Percentiles rank a stretch among this genome's conserved stretches.
Evolutionary conservation across 2,888 invertebrate genomes (phyloP).

Genomic region (Xanthorhoe spadicearia): DNA sequence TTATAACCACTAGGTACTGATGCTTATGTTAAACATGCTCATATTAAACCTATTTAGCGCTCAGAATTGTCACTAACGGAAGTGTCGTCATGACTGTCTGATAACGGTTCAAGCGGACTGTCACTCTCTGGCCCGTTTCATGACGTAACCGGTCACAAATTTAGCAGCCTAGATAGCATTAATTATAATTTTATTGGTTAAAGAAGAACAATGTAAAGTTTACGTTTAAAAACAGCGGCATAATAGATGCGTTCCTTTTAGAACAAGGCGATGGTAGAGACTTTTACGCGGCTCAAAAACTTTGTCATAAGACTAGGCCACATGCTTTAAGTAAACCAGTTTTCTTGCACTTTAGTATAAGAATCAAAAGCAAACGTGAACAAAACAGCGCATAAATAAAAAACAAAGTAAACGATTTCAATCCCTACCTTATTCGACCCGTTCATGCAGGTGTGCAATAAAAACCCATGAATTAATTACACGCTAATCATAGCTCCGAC

Average conservation of each 20-base stretch:
- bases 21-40: not conserved
- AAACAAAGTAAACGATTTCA: constrained; percentile 1
- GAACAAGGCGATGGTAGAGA: no score
- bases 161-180: not conserved
- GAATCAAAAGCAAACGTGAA: not conserved
- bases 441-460: constrained; percentile 27
- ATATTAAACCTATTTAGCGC: constrained; percentile 21
- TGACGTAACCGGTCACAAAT: not conserved
- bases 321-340: no score
- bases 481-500: constrained; percentile 18
- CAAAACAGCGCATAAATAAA: not conserved
- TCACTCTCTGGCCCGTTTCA: constrained; percentile 18
- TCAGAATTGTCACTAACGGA: constrained; percentile 20
- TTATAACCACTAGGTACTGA: no score
- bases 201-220: no score
- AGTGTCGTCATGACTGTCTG: constrained; percentile 31
- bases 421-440: constrained; percentile 13
- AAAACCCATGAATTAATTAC: constrained; percentile 28
- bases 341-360: no score
- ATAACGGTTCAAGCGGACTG: constrained; percentile 26
- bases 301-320: no score
- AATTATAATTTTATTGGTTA: no score
- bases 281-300: no score
- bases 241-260: no score
- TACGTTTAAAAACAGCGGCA: no score